Conservation (phyloP, 92 coral and sea anemone species). For the Phenganax subtilis region DNA sequence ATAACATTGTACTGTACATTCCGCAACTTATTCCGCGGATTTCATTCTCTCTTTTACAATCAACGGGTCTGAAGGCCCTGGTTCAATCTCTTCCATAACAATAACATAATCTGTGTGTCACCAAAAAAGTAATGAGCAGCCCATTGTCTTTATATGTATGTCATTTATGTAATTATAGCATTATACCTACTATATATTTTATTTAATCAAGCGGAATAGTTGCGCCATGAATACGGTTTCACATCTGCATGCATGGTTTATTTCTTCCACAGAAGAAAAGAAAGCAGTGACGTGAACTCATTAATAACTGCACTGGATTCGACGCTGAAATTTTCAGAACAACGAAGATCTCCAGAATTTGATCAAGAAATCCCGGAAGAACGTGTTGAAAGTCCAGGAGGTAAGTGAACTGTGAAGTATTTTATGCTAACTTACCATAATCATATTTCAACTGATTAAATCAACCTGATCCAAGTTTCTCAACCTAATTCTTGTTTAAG, state of each 20-base stretch:
- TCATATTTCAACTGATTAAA: too few relatives aligned
- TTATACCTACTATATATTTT: background rate
- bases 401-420: constrained; percentile 24
- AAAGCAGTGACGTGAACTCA: constrained; percentile 71
- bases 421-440: too few relatives aligned
- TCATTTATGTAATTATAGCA: too few relatives aligned
- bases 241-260: background rate
- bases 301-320: constrained; percentile 78
- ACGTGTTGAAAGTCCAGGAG: constrained; percentile 44
- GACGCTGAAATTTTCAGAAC: constrained; percentile 68
- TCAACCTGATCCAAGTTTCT: too few relatives aligned
- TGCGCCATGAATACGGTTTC: background rate
- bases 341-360: constrained; percentile 76
- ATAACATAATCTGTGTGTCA: constrained; percentile 21
- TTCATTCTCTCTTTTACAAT: too few relatives aligned
- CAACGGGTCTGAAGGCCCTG: too few relatives aligned
- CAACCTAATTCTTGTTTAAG: too few relatives aligned
- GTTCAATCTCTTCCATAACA: too few relatives aligned
- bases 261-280: constrained; percentile 52
- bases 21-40: too few relatives aligned
- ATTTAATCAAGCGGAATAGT: background rate
- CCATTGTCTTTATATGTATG: too few relatives aligned
- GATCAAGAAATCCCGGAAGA: constrained; percentile 48
- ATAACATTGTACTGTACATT: too few relatives aligned
- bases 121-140: too few relatives aligned